A percentile compares a stretch with the other conserved stretches of the same genome.
These are phyloP conservation scores for Amniataba percoides DNA, from an alignment of 2,797 vertebrate genomes.

Conservation along the genomic window DNA sequence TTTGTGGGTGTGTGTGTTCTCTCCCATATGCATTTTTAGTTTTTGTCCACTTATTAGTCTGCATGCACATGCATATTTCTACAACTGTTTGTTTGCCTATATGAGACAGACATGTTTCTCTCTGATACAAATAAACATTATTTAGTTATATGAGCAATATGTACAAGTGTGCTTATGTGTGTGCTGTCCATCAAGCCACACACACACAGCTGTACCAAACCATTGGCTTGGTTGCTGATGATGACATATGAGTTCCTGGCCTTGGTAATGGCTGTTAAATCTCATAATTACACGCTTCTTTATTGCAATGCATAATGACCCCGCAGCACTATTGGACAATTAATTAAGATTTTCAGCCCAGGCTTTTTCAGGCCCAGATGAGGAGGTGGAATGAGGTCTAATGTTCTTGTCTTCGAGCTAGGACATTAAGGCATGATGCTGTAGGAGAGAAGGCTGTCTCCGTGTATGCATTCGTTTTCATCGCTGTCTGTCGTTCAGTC, in stretches of 20 bases:
- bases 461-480: conserved; percentile 66
- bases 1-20: conserved; percentile 68
- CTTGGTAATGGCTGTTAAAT: conserved; percentile 99
- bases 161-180: conserved; percentile 36
- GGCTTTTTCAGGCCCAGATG: conserved; percentile 94
- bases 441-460: conserved; percentile 77
- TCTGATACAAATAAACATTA: conserved; percentile 13
- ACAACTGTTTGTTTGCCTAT: conserved; percentile 41
- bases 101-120: conserved; percentile 8
- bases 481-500: conserved; percentile 63
- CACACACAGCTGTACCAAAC: conserved; percentile 88
- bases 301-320: conserved; percentile 99
- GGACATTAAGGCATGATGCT: conserved; percentile 88
- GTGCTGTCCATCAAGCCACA: conserved; percentile 79
- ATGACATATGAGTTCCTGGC: conserved; percentile 99
- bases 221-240: conserved; percentile 97
- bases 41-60: conserved; percentile 10
- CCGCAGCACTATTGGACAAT: conserved; percentile 99
- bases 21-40: not conserved
- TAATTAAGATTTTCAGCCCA: conserved; percentile 99
- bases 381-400: conserved; percentile 93
- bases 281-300: conserved; percentile 99
- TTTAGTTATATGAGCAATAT: conserved; percentile 31
- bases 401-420: conserved; percentile 91
- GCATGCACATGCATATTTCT: conserved; percentile 6